Conservation (phyloP, 2,888 invertebrate genomes). For the Drosophila percnosoma region DNA sequence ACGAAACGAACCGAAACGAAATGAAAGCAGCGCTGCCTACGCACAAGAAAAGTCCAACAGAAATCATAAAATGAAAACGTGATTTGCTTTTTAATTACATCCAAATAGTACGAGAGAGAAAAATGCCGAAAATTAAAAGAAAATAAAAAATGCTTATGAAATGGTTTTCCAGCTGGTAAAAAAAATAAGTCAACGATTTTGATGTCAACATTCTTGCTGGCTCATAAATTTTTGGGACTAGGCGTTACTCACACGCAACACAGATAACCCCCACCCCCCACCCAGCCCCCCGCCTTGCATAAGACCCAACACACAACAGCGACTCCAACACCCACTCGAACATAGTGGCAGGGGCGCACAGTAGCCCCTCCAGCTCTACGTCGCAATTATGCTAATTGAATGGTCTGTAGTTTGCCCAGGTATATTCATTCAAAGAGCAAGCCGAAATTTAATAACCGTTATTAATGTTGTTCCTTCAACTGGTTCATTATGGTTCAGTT, state of each 20-base stretch:
- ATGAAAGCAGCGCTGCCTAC: conserved; percentile 68
- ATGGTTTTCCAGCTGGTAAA: conserved; percentile 41
- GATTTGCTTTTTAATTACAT: conserved; percentile 75
- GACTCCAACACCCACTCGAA: conserved; percentile 33
- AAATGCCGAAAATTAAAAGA: conserved; percentile 10
- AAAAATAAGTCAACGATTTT: conserved; percentile 28
- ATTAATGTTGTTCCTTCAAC: conserved; percentile 39
- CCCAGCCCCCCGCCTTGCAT: not conserved
- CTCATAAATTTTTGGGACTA: conserved; percentile 44
- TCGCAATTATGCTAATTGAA: conserved; percentile 61
- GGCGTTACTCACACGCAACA: conserved; percentile 47
- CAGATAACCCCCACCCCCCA: not conserved
- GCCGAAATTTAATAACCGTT: conserved; percentile 64
- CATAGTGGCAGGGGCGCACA: conserved; percentile 22
- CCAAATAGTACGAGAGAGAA: conserved; percentile 26
- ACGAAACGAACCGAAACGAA: conserved; percentile 40
- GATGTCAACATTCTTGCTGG: conserved; percentile 42
- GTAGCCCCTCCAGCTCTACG: conserved; percentile 38
- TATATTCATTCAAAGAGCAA: conserved; percentile 43
- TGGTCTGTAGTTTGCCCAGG: conserved; percentile 34
- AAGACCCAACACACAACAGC: not conserved
- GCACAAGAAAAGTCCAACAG: conserved; percentile 52
- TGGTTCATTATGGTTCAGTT: conserved; percentile 48
- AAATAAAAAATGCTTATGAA: conserved; percentile 16
- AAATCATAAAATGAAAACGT: conserved; percentile 59